phyloP scores from a whole-genome alignment of 1,140 invertebrate genomes.

The Drosophila oshimai region DNA sequence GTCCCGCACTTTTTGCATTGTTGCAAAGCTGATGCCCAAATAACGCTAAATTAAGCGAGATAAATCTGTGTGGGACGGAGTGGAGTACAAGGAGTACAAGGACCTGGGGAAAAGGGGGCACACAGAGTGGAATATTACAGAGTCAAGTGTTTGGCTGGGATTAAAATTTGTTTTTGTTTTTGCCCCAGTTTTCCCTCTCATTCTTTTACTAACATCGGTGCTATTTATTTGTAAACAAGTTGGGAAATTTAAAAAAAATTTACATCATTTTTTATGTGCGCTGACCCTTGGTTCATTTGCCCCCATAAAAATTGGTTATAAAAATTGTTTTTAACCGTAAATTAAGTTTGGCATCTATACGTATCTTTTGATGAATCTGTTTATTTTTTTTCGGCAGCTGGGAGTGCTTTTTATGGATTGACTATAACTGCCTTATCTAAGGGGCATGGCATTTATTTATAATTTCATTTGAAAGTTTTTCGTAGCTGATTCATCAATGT shows the following conservation, averaged over 20 bases:
- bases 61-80: conserved; percentile 64
- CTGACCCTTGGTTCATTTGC: neutral
- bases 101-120: neutral
- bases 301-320: conserved; percentile 73
- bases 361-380: conserved; percentile 73
- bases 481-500: conserved; percentile 31
- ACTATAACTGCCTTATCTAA: conserved; percentile 18
- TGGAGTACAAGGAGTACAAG: neutral
- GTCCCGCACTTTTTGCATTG: conserved; percentile 37
- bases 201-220: conserved; percentile 46
- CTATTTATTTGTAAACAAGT: conserved; percentile 79
- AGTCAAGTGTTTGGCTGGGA: conserved; percentile 62
- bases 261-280: conserved; percentile 62
- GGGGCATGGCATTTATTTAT: conserved; percentile 6
- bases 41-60: conserved; percentile 79
- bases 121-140: conserved; percentile 17
- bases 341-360: conserved; percentile 51
- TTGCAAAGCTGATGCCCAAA: conserved; percentile 77
- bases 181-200: conserved; percentile 19
- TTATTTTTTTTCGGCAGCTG: conserved; percentile 35
- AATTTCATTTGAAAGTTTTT: conserved; percentile 16
- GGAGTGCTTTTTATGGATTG: conserved; percentile 46
- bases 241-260: conserved; percentile 63
- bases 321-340: conserved; percentile 66
- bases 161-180: conserved; percentile 61